phyloP scores from a whole-genome alignment of 2,888 invertebrate species.

The Mechanitis messenoides region DNA sequence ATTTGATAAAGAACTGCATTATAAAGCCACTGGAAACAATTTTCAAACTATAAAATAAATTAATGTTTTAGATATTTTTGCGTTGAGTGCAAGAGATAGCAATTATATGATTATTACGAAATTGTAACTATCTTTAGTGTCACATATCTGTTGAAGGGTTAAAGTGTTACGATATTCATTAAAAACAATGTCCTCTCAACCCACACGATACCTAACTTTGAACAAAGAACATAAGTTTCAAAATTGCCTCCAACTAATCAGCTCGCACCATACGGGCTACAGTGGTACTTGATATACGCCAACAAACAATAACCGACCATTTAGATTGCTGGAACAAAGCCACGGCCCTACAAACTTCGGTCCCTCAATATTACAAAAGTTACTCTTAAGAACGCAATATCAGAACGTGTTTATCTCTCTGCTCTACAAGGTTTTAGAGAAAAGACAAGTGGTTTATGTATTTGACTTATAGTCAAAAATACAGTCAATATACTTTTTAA shows the following conservation, averaged over 20 bases:
- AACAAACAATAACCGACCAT: conserved; percentile 33
- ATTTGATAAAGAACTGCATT: conserved; percentile 7
- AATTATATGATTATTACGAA: too few species aligned
- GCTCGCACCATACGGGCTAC: conserved; percentile 34
- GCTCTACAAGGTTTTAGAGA: conserved; percentile 16
- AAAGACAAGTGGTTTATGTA: conserved; percentile 6
- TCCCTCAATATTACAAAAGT: conserved; percentile 65
- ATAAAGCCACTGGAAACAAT: conserved; percentile 10
- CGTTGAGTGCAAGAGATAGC: not conserved
- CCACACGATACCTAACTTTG: conserved; percentile 16
- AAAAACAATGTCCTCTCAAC: conserved; percentile 5
- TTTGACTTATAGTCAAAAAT: not conserved
- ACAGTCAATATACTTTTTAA: too few species aligned
- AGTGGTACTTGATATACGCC: conserved; percentile 28
- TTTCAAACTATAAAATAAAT: conserved; percentile 2
- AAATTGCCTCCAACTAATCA: conserved; percentile 37
- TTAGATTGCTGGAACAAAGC: conserved; percentile 41
- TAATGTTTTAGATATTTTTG: not conserved
- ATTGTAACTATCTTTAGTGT: too few species aligned
- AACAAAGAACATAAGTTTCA: conserved; percentile 30
- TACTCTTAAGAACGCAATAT: conserved; percentile 48
- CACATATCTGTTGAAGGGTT: not conserved
- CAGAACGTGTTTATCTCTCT: conserved; percentile 36
- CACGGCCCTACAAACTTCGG: conserved; percentile 49
- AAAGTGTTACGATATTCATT: conserved; percentile 1